Percentiles rank a stretch among this genome's conserved stretches.
Evolutionary conservation across 2,113 vertebrate species (phyloP).

Genomic region (Willisornis vidua): DNA sequence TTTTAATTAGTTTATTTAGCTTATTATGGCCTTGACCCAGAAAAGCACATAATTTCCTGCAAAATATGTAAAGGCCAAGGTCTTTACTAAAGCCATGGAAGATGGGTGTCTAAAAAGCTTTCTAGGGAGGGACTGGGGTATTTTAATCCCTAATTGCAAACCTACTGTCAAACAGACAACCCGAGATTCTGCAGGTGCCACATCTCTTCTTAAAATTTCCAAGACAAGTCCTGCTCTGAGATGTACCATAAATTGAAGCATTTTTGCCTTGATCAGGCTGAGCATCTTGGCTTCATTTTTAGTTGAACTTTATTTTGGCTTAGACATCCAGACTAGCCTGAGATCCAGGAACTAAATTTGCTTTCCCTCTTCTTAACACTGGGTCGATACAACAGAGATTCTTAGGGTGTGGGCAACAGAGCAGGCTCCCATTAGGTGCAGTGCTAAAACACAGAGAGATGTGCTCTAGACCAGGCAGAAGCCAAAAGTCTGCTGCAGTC

Average conservation of each 20-base stretch:
- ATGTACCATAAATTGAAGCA: background rate
- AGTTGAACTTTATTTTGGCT: constrained; percentile 66
- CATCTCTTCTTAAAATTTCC: background rate
- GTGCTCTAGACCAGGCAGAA: background rate
- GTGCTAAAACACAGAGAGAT: background rate
- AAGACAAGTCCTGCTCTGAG: background rate
- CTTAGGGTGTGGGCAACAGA: background rate
- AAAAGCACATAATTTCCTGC: background rate
- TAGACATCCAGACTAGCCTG: constrained; percentile 24
- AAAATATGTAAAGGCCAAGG: background rate
- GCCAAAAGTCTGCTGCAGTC: background rate
- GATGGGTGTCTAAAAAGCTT: background rate
- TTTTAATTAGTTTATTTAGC: background rate
- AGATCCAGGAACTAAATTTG: constrained; percentile 45
- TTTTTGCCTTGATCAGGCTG: background rate
- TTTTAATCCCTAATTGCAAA: background rate
- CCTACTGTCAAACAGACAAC: background rate
- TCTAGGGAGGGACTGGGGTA: background rate
- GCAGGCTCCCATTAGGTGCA: background rate
- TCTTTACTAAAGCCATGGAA: background rate
- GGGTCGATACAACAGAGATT: background rate
- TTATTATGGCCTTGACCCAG: background rate
- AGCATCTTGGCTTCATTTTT: constrained; percentile 38
- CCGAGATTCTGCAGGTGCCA: background rate
- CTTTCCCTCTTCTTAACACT: background rate